phyloP scores from a whole-genome alignment of 2,113 vertebrate genomes.

The Zootoca vivipara region DNA sequence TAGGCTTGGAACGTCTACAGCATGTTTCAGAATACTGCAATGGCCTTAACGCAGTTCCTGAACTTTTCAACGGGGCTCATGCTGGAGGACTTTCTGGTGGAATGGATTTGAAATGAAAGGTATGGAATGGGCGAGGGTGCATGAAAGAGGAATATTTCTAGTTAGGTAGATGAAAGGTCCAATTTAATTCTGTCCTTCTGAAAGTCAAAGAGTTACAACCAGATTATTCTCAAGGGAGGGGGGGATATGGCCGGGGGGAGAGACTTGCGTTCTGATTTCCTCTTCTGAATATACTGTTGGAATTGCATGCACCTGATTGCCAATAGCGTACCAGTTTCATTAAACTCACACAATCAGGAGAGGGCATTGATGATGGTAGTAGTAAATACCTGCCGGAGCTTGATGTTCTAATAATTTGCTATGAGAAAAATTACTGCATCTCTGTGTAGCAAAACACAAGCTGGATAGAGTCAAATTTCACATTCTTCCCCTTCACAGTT shows the following conservation, averaged over 20 bases:
- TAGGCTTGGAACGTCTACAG: background rate
- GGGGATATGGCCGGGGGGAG: background rate
- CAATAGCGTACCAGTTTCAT: background rate
- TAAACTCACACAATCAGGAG: constrained; percentile 1
- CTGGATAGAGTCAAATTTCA: constrained; percentile 41
- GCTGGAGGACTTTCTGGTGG: background rate
- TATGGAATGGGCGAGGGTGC: background rate
- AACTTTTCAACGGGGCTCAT: background rate
- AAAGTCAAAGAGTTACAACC: background rate
- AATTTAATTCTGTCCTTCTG: constrained; percentile 34
- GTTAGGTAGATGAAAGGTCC: constrained; percentile 6
- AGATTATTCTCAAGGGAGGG: constrained; percentile 10
- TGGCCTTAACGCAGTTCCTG: background rate
- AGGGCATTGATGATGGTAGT: background rate
- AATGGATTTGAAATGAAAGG: background rate
- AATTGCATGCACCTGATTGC: background rate
- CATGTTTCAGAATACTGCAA: background rate
- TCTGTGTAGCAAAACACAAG: constrained; percentile 37
- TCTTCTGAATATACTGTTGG: background rate
- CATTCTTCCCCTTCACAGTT: constrained; percentile 30
- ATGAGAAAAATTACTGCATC: constrained; percentile 30
- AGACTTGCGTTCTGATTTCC: background rate
- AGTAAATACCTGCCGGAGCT: constrained; percentile 22
- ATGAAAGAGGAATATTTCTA: background rate
- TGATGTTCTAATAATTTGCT: constrained; percentile 23